A percentile compares a stretch with the other conserved stretches of the same genome.
These are phyloP conservation scores for Rotaria magnacalcarata DNA, from an alignment of 2,888 invertebrate genomes.

Conservation along the genomic window DNA sequence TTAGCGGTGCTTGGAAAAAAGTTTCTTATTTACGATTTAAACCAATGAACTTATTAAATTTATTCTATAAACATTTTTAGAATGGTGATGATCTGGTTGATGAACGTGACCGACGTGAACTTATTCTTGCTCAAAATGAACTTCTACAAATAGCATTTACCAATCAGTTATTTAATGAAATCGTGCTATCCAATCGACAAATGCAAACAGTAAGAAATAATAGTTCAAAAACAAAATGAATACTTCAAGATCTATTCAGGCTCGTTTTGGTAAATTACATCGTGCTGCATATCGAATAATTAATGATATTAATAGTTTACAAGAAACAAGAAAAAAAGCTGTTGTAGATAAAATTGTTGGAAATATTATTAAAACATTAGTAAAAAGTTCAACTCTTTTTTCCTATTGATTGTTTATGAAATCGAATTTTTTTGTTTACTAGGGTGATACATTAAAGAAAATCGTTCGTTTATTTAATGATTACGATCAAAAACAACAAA, in stretches of 20 bases:
- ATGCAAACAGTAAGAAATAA: not conserved
- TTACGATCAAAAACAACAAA: conserved; percentile 5
- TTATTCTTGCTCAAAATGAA: conserved; percentile 12
- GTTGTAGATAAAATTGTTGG: not conserved
- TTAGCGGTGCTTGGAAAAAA: conserved; percentile 2
- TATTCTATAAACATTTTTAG: not conserved
- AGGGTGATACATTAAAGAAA: not conserved
- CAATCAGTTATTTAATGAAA: conserved; percentile 7
- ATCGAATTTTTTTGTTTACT: not conserved
- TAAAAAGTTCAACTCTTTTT: not conserved
- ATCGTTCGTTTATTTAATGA: conserved; percentile 15
- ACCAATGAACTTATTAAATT: not conserved
- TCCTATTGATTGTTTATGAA: not conserved
- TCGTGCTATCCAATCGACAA: not conserved
- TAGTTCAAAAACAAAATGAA: not conserved
- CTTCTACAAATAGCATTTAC: conserved; percentile 1
- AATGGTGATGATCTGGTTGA: not conserved
- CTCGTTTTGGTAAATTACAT: not conserved
- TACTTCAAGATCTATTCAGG: not conserved
- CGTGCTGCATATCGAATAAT: not conserved
- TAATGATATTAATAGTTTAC: not conserved
- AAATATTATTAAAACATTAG: conserved; percentile 7
- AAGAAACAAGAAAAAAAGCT: not conserved
- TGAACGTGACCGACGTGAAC: conserved; percentile 26
- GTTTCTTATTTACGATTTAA: not conserved